phyloP scores from a whole-genome alignment of 2,888 invertebrate genomes.

The Helleia helle region DNA sequence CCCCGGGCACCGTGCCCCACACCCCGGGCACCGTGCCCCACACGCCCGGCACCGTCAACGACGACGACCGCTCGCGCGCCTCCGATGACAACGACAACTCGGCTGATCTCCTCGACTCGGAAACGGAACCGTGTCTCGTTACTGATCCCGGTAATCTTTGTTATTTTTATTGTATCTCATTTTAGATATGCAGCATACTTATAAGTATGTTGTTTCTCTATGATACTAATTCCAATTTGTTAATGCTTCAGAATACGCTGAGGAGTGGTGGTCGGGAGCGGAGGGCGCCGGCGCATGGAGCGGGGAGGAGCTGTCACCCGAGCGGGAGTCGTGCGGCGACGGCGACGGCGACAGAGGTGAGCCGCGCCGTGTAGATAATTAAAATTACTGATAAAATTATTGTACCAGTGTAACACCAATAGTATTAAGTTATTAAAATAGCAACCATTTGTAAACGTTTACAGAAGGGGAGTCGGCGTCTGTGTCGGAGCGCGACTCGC shows the following conservation, averaged over 20 bases:
- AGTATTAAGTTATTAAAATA: too few relatives aligned
- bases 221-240: constrained; percentile 30
- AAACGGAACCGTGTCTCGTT: constrained; percentile 87
- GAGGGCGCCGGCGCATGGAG: constrained; percentile 64
- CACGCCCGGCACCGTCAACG: constrained; percentile 23
- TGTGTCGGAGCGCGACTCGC: constrained; percentile 76
- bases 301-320: constrained; percentile 61
- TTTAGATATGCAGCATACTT: constrained; percentile 74
- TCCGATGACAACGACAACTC: constrained; percentile 80
- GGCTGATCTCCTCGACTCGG: constrained; percentile 85
- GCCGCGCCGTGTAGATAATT: neutral
- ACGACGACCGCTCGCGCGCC: constrained; percentile 50
- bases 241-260: constrained; percentile 41
- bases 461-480: constrained; percentile 37
- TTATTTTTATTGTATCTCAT: constrained; percentile 1
- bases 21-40: constrained; percentile 12
- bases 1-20: constrained; percentile 23
- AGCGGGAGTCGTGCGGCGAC: constrained; percentile 50
- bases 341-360: constrained; percentile 49
- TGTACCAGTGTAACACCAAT: too few relatives aligned
- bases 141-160: constrained; percentile 78
- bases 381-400: neutral
- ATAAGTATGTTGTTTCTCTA: neutral
- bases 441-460: too few relatives aligned
- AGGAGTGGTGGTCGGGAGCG: constrained; percentile 66